Evolutionary conservation across 64 coral and sea anemone genomes (phyloP).

Genomic region (Dendronephthya gigantea): DNA sequence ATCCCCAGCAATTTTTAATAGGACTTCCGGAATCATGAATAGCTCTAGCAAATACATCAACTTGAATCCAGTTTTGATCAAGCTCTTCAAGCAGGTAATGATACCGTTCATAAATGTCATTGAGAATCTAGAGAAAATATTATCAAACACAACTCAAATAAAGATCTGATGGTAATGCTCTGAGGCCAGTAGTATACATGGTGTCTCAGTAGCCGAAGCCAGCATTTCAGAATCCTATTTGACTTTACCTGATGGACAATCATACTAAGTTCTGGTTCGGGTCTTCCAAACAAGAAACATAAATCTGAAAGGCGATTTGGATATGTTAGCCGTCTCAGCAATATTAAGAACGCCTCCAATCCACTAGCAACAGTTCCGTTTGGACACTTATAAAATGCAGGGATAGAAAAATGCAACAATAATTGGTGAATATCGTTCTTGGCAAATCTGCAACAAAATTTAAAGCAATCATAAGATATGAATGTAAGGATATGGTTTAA

Average conservation of each 20-base stretch:
- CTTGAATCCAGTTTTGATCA: conserved; percentile 47
- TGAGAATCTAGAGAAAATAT: not conserved
- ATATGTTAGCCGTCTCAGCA: conserved; percentile 34
- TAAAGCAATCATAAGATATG: not conserved
- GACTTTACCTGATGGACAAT: conserved; percentile 43
- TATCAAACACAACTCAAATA: too few species aligned
- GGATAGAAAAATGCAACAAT: conserved; percentile 16
- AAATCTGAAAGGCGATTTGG: conserved; percentile 39
- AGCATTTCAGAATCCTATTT: not conserved
- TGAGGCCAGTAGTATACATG: too few species aligned
- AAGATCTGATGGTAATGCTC: too few species aligned
- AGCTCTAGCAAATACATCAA: conserved; percentile 44
- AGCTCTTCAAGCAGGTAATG: conserved; percentile 41
- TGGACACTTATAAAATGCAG: conserved; percentile 26
- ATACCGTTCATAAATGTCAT: conserved; percentile 36
- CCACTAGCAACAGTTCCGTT: conserved; percentile 44
- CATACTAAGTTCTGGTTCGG: conserved; percentile 43
- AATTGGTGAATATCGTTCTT: conserved; percentile 35
- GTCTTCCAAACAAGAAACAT: conserved; percentile 39
- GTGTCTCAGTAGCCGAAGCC: too few species aligned
- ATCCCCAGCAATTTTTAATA: conserved; percentile 43
- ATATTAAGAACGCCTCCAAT: conserved; percentile 20
- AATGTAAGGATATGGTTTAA: not conserved
- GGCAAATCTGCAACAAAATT: conserved; percentile 23
- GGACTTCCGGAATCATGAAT: conserved; percentile 48